Percentiles rank a stretch among this genome's conserved stretches.
phyloP scores from a whole-genome alignment of 2,888 invertebrate species.

The Pyrgus malvae region DNA sequence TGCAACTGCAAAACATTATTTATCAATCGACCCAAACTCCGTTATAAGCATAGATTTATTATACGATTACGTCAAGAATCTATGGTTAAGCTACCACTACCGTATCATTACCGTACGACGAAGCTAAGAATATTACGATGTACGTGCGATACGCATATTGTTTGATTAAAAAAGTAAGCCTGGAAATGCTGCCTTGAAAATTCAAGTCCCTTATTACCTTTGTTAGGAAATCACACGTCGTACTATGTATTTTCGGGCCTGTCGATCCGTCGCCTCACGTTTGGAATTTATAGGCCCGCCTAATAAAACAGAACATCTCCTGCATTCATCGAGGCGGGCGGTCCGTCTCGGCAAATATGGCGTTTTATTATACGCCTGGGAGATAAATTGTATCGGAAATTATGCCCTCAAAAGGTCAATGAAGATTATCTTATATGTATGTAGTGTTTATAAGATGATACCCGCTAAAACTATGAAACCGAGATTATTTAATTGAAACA shows the following conservation, averaged over 20 bases:
- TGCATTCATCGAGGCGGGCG: conserved; percentile 41
- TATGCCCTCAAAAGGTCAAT: neutral
- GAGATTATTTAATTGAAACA: too few relatives aligned
- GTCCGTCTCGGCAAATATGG: conserved; percentile 18
- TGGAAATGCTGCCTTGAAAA: conserved; percentile 8
- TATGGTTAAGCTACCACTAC: too few relatives aligned
- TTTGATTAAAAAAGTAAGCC: conserved; percentile 8
- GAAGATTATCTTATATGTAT: neutral
- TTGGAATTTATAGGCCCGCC: conserved; percentile 68
- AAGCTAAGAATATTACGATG: neutral
- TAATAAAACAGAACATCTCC: conserved; percentile 74
- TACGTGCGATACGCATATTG: conserved; percentile 1
- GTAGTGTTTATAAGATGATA: neutral
- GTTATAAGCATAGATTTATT: too few relatives aligned
- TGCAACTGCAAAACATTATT: too few relatives aligned
- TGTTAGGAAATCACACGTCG: conserved; percentile 20
- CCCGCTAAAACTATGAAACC: too few relatives aligned
- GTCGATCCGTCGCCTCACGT: conserved; percentile 60
- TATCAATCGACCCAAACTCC: too few relatives aligned
- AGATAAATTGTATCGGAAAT: neutral
- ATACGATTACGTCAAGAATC: too few relatives aligned
- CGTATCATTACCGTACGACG: neutral
- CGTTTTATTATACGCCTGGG: conserved; percentile 2
- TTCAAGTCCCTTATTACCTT: conserved; percentile 12
- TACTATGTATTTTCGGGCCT: too few relatives aligned